Evolutionary conservation across 2,797 vertebrate genomes (phyloP).

Genomic region (Cryptoprocta ferox): DNA sequence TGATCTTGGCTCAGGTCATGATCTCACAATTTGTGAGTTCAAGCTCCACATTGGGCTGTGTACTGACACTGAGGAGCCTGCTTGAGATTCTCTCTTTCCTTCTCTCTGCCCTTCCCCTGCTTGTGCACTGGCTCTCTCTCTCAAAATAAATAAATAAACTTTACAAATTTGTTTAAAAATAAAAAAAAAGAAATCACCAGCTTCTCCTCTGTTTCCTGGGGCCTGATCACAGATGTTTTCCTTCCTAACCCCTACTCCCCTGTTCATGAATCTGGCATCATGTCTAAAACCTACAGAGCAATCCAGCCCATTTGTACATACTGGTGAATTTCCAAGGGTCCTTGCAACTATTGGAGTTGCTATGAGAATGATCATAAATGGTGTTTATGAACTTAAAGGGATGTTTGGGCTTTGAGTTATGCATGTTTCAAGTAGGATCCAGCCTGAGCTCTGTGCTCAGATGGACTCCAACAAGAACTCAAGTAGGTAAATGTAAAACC

Average conservation of each 20-base stretch:
- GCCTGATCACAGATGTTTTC: background rate
- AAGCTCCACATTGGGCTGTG: too few species aligned
- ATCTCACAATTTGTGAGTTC: too few species aligned
- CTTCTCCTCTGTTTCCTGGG: background rate
- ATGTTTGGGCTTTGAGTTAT: background rate
- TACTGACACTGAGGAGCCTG: too few species aligned
- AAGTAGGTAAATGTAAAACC: background rate
- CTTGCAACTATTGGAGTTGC: too few species aligned
- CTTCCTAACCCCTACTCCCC: background rate
- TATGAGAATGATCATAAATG: background rate
- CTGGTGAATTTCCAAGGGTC: background rate
- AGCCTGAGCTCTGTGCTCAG: background rate
- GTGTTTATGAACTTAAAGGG: background rate
- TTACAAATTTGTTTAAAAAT: too few species aligned
- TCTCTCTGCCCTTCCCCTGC: too few species aligned
- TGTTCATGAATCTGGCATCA: background rate
- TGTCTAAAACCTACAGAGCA: background rate
- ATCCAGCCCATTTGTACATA: accelerated
- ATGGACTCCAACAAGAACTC: background rate
- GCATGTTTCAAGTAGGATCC: background rate
- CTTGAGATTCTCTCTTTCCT: too few species aligned
- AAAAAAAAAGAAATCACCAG: background rate
- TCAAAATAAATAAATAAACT: too few species aligned
- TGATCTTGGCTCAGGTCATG: too few species aligned
- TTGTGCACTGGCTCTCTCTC: too few species aligned